Evolutionary conservation across 2,797 vertebrate genomes (phyloP), one percentile per base, ranked within the genome.

Genomic region (Pygocentrus nattereri): DNA sequence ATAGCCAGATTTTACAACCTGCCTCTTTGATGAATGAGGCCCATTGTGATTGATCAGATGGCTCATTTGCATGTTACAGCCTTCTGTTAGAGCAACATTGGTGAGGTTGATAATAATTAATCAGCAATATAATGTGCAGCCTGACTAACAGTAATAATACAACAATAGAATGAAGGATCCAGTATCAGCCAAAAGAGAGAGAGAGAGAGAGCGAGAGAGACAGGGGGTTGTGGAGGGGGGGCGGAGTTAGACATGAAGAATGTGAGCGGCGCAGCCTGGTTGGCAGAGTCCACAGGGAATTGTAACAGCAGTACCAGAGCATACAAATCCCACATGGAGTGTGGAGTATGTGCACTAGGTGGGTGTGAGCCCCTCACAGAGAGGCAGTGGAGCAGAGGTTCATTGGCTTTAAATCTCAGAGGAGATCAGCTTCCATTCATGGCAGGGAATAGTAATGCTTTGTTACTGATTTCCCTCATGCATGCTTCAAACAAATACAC

Each of bases 261-360:
- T 18, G 19, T 21, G 0, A 0, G 15, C 52, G n/a, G 52, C 10
- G 52, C 27, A 64, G 16, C 27, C 18, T 21, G 18, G 18, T 31
- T 65, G 62, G 30, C 62, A 21, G 21, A 65, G 62, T 65, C 62
- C 30, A 34, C 12, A 65, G 62, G 62, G 62, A 65, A 38, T 21
- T 34, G 30, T 65, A 34, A 65, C 16, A 34, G 62, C 62, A 34
- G 62, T 21, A 38, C 31, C 31, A 38, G 31, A 65, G 62, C 16
- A 65, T 21, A 34, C 30, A 21, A 34, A 65, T 65, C 62, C 18
- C 30, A 21, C 30, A 7, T 34, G 62, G 31, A 11, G 62, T 38
- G 31, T 21, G 16, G 31, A 62, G 12, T 7, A 5, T 65, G 30
- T 65, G 25, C 5, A 30, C 61, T 25, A 61, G 62, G 62, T 10